phyloP scores from a whole-genome alignment of 2,888 invertebrate species.

The Cheilosia urbana region DNA sequence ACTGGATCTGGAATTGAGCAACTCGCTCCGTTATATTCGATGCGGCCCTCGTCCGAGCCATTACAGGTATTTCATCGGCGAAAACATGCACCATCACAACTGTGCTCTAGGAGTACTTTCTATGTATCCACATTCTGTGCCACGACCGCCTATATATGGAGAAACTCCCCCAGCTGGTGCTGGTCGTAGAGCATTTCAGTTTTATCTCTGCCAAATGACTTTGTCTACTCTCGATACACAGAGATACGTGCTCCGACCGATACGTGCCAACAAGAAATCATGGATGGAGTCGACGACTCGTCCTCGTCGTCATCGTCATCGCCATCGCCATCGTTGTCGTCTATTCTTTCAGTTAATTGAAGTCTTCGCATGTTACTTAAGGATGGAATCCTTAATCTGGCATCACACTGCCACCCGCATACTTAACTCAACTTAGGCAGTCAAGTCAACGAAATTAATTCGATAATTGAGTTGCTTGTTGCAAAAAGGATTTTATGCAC shows the following conservation, averaged over 20 bases:
- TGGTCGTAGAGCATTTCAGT: slow-evolving; percentile 59
- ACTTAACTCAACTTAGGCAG: slow-evolving; percentile 73
- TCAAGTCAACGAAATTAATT: slow-evolving; percentile 75
- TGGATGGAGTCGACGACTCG: slow-evolving; percentile 25
- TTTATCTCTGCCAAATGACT: slow-evolving; percentile 74
- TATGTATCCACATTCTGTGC: background rate
- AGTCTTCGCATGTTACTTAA: slow-evolving; percentile 74
- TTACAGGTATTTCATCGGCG: slow-evolving; percentile 59
- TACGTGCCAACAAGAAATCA: slow-evolving; percentile 65
- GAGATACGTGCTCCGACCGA: slow-evolving; percentile 64
- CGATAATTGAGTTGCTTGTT: slow-evolving; percentile 75
- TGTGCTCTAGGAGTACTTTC: background rate
- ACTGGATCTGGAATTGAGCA: slow-evolving; percentile 55
- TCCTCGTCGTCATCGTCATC: slow-evolving; percentile 3
- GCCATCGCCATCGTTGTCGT: slow-evolving; percentile 28
- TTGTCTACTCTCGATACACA: slow-evolving; percentile 63
- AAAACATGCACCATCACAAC: slow-evolving; percentile 19
- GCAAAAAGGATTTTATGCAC: slow-evolving; percentile 68
- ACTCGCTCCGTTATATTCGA: slow-evolving; percentile 45
- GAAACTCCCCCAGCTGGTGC: background rate
- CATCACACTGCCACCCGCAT: slow-evolving; percentile 49
- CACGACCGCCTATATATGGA: background rate
- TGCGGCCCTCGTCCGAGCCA: slow-evolving; percentile 61
- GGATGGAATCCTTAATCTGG: slow-evolving; percentile 71
- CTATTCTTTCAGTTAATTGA: slow-evolving; percentile 73